phyloP scores from a whole-genome alignment of 1,140 invertebrate genomes.

The Rhyacophila brunnea region DNA sequence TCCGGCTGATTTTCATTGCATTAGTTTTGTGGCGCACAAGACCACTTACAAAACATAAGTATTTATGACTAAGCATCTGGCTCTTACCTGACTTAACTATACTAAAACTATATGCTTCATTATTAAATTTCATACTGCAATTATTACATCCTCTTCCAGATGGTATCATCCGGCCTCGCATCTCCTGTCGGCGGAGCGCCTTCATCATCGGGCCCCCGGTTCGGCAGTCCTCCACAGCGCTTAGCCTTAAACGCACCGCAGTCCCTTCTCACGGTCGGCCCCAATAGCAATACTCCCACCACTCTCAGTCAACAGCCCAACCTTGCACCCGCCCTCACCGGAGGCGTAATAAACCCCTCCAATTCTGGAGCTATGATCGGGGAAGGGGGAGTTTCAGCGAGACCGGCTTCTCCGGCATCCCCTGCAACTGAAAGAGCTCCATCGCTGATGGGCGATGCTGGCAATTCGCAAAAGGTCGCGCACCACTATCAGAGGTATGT shows the following conservation, averaged over 20 bases:
- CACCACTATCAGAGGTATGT: slow-evolving; percentile 34
- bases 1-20: too few species aligned
- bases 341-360: slow-evolving; percentile 38
- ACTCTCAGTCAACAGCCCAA: not conserved
- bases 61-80: too few species aligned
- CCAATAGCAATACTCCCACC: not conserved
- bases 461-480: slow-evolving; percentile 13
- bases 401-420: slow-evolving; percentile 55
- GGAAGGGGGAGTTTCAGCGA: slow-evolving; percentile 34
- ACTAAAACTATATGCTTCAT: too few species aligned
- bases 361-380: slow-evolving; percentile 54
- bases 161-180: slow-evolving; percentile 32
- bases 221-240: slow-evolving; percentile 28
- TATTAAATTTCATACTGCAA: too few species aligned
- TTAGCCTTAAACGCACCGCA: slow-evolving; percentile 21
- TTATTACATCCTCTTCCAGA: too few species aligned
- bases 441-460: slow-evolving; percentile 20
- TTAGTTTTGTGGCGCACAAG: too few species aligned
- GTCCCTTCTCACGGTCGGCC: slow-evolving; percentile 39
- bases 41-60: too few species aligned
- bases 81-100: too few species aligned
- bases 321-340: not conserved
- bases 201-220: slow-evolving; percentile 11
- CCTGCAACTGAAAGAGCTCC: slow-evolving; percentile 51
- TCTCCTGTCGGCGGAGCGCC: slow-evolving; percentile 27